Evolutionary conservation across 92 coral and sea anemone genomes (phyloP).

Genomic region (Parazoanthus darwini): DNA sequence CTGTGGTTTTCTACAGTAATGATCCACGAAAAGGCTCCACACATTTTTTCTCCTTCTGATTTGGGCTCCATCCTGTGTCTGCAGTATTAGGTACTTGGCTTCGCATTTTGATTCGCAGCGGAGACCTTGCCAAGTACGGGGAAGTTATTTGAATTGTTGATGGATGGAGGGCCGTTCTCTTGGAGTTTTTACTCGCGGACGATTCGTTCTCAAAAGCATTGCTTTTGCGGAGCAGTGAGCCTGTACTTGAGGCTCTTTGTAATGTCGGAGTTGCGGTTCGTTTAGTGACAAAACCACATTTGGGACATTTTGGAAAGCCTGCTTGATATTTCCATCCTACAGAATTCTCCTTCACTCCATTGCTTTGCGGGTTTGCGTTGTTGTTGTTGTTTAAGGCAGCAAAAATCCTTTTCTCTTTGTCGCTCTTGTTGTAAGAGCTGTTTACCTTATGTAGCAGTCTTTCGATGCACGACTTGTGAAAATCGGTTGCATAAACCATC

Average conservation of each 20-base stretch:
- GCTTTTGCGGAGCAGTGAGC: conserved; percentile 75
- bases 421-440: conserved; percentile 63
- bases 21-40: conserved; percentile 66
- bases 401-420: conserved; percentile 62
- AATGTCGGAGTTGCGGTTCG: conserved; percentile 62
- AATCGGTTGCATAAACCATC: conserved; percentile 92
- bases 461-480: conserved; percentile 91
- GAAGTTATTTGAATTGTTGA: conserved; percentile 71
- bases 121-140: conserved; percentile 48
- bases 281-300: conserved; percentile 73
- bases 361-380: conserved; percentile 20
- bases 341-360: conserved; percentile 29
- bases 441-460: conserved; percentile 82
- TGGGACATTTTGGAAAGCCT: conserved; percentile 68
- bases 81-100: conserved; percentile 2
- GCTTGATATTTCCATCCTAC: conserved; percentile 35
- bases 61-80: conserved; percentile 20
- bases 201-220: conserved; percentile 60
- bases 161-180: conserved; percentile 77
- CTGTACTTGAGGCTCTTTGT: conserved; percentile 87
- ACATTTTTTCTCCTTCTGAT: conserved; percentile 52
- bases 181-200: conserved; percentile 38
- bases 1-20: conserved; percentile 34
- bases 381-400: conserved; percentile 48
- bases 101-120: conserved; percentile 43